A percentile compares a stretch with the other conserved stretches of the same genome.
phyloP scores from a whole-genome alignment of 2,888 invertebrate genomes.

The Dicyrtomina minuta region DNA sequence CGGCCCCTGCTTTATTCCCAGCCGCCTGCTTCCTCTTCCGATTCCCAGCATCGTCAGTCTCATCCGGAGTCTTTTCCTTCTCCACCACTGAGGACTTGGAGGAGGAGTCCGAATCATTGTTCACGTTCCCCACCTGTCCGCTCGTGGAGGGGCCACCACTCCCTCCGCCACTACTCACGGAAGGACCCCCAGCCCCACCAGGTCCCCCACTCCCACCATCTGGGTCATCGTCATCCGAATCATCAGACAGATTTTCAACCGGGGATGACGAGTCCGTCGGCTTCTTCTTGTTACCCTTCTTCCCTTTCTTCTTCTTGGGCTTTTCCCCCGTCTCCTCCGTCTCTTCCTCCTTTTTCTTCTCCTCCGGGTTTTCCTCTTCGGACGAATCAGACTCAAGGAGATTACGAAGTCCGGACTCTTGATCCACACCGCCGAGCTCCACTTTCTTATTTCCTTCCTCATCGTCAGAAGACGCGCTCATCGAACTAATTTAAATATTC shows the following conservation, averaged over 20 bases:
- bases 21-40: slow-evolving; percentile 42
- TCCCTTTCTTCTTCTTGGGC: slow-evolving; percentile 55
- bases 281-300: slow-evolving; percentile 56
- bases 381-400: slow-evolving; percentile 83
- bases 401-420: slow-evolving; percentile 83
- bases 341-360: slow-evolving; percentile 68
- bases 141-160: slow-evolving; percentile 50
- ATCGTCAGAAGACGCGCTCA: slow-evolving; percentile 54
- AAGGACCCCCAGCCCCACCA: slow-evolving; percentile 24
- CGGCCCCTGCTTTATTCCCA: slow-evolving; percentile 36
- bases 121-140: slow-evolving; percentile 34
- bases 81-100: slow-evolving; percentile 7
- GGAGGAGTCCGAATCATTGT: slow-evolving; percentile 6
- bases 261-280: neutral
- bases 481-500: slow-evolving; percentile 10
- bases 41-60: slow-evolving; percentile 39
- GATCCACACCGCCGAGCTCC: slow-evolving; percentile 85
- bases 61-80: slow-evolving; percentile 55
- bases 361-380: slow-evolving; percentile 76
- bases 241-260: slow-evolving; percentile 25
- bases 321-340: slow-evolving; percentile 65
- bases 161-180: slow-evolving; percentile 12
- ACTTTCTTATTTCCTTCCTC: slow-evolving; percentile 68
- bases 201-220: slow-evolving; percentile 30
- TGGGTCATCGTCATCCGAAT: neutral